A percentile compares a stretch with the other conserved stretches of the same genome.
Conservation (phyloP, 2,113 vertebrate genomes). For the pig (Sus scrofa) region DNA sequence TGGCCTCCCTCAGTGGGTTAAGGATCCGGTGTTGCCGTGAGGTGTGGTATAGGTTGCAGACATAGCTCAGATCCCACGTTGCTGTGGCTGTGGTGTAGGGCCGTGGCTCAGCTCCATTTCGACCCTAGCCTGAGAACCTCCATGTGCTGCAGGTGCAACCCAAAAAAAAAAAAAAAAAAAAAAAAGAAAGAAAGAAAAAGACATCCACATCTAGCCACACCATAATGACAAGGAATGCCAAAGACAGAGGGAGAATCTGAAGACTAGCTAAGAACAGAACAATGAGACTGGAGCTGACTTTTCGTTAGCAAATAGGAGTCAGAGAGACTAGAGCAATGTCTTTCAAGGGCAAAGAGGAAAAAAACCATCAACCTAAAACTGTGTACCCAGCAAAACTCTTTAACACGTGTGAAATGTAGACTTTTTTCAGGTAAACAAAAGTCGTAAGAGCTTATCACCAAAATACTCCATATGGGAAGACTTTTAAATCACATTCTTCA, state of each 20-base stretch:
- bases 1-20: too few species aligned
- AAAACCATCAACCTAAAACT: not conserved
- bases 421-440: not conserved
- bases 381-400: not conserved
- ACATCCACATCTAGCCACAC: not conserved
- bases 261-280: not conserved
- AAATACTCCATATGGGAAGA: not conserved
- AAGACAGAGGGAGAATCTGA: not conserved
- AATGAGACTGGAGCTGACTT: not conserved
- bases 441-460: not conserved
- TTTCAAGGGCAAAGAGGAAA: not conserved
- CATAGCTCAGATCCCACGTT: too few species aligned
- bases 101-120: too few species aligned
- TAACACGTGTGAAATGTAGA: not conserved
- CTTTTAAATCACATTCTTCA: not conserved
- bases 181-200: too few species aligned
- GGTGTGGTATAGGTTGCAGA: too few species aligned
- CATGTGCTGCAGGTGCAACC: too few species aligned
- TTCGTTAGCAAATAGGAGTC: not conserved
- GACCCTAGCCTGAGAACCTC: too few species aligned
- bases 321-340: rapidly evolving
- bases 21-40: too few species aligned
- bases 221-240: not conserved
- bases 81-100: too few species aligned
- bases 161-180: too few species aligned